Evolutionary conservation across 2,113 vertebrate species (phyloP).

Genomic region (Notarius lentiginosus): DNA sequence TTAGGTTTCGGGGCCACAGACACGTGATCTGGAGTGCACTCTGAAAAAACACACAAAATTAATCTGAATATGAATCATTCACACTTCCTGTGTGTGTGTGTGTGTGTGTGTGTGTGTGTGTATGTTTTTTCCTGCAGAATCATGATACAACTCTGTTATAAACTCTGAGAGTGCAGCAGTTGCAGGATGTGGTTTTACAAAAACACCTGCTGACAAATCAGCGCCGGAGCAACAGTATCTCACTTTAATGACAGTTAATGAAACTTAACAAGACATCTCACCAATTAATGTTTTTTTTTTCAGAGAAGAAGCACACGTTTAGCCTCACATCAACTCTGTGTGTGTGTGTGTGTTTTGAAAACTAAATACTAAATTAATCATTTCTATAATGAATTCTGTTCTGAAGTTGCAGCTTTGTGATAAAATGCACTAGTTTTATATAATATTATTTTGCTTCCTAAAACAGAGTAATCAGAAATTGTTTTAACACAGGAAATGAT

Average conservation of each 20-base stretch:
- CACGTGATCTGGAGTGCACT: constrained; percentile 69
- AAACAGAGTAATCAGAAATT: too few species aligned
- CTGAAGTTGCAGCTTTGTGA: too few species aligned
- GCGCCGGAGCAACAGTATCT: neutral
- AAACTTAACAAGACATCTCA: neutral
- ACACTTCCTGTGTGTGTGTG: constrained; percentile 17
- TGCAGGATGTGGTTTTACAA: constrained; percentile 18
- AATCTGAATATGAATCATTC: neutral
- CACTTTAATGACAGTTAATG: neutral
- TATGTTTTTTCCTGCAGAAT: neutral
- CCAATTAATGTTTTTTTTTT: neutral
- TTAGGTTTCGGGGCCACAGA: constrained; percentile 62
- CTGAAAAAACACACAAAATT: constrained; percentile 51
- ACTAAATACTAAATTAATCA: neutral
- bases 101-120: constrained; percentile 12
- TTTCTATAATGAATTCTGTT: neutral
- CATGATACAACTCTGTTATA: neutral
- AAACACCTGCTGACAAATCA: neutral
- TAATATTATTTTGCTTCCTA: too few species aligned
- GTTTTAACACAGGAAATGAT: too few species aligned
- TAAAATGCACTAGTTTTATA: too few species aligned
- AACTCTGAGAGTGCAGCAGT: neutral
- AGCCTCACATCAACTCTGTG: neutral
- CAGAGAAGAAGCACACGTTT: neutral
- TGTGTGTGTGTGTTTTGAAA: neutral